phyloP scores from a whole-genome alignment of 2,888 invertebrate genomes.

The Drosophila mulleri region DNA sequence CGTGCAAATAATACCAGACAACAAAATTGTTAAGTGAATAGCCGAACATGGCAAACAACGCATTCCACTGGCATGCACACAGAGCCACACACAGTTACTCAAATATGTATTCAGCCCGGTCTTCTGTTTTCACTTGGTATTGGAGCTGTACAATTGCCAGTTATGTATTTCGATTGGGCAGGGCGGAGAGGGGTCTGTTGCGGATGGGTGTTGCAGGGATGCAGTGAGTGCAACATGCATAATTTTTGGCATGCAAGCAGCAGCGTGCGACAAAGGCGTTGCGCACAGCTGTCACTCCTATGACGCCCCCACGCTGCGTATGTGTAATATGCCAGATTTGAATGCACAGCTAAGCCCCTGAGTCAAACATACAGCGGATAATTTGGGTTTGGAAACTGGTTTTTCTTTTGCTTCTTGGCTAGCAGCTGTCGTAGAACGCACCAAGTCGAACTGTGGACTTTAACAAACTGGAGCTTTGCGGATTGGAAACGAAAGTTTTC shows the following conservation, averaged over 20 bases:
- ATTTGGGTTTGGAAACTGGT: slow-evolving; percentile 62
- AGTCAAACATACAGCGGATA: slow-evolving; percentile 20
- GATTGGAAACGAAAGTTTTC: slow-evolving; percentile 81
- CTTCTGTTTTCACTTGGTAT: slow-evolving; percentile 59
- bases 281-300: slow-evolving; percentile 22
- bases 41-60: slow-evolving; percentile 44
- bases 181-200: neutral
- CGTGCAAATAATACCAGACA: slow-evolving; percentile 18
- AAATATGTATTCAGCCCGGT: slow-evolving; percentile 13
- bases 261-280: slow-evolving; percentile 50
- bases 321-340: slow-evolving; percentile 62
- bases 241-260: slow-evolving; percentile 69
- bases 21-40: slow-evolving; percentile 50
- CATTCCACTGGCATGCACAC: slow-evolving; percentile 36
- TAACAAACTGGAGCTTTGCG: slow-evolving; percentile 44
- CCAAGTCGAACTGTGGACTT: slow-evolving; percentile 22
- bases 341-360: slow-evolving; percentile 13
- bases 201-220: neutral
- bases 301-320: slow-evolving; percentile 65
- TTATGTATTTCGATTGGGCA: neutral
- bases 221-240: slow-evolving; percentile 55
- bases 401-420: slow-evolving; percentile 21
- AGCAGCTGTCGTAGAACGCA: slow-evolving; percentile 54
- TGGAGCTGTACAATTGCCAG: slow-evolving; percentile 37
- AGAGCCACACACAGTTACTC: slow-evolving; percentile 7